These are phyloP conservation scores for Dendrolimus houi DNA, from an alignment of 2,888 invertebrate genomes.

Conservation along the genomic window DNA sequence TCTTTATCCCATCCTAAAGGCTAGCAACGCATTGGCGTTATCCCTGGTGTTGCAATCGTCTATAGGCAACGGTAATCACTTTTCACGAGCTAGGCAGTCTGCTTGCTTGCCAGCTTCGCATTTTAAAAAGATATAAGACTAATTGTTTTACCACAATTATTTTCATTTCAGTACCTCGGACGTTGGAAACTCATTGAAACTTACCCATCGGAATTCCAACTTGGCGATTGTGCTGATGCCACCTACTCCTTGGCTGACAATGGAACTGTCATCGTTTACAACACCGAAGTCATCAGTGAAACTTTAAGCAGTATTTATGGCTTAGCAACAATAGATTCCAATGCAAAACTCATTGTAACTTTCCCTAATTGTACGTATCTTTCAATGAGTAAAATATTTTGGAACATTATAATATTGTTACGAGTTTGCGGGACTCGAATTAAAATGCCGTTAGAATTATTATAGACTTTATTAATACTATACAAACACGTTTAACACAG, in stretches of 20 bases:
- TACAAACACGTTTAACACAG: too few species aligned
- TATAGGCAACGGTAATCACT: too few species aligned
- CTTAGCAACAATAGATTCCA: conserved; percentile 70
- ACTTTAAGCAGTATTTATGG: conserved; percentile 31
- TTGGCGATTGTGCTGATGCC: conserved; percentile 40
- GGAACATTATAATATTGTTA: too few species aligned
- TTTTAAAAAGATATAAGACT: too few species aligned
- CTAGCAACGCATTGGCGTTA: too few species aligned
- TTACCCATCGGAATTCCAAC: conserved; percentile 39
- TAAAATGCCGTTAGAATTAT: too few species aligned
- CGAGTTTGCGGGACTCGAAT: too few species aligned
- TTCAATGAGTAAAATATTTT: background rate
- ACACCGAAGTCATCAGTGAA: conserved; percentile 39
- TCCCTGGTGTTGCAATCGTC: too few species aligned
- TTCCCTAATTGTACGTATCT: conserved; percentile 57
- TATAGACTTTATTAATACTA: too few species aligned
- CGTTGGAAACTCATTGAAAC: conserved; percentile 45
- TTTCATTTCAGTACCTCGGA: conserved; percentile 22
- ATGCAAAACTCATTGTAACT: conserved; percentile 76
- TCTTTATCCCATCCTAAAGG: too few species aligned
- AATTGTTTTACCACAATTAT: background rate
- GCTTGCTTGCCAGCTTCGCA: too few species aligned
- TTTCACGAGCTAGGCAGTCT: too few species aligned
- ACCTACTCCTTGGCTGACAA: conserved; percentile 23
- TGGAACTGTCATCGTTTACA: conserved; percentile 28